These are phyloP conservation scores for Tachysurus fulvidraco DNA, from an alignment of 2,113 vertebrate species.

Conservation along the genomic window DNA sequence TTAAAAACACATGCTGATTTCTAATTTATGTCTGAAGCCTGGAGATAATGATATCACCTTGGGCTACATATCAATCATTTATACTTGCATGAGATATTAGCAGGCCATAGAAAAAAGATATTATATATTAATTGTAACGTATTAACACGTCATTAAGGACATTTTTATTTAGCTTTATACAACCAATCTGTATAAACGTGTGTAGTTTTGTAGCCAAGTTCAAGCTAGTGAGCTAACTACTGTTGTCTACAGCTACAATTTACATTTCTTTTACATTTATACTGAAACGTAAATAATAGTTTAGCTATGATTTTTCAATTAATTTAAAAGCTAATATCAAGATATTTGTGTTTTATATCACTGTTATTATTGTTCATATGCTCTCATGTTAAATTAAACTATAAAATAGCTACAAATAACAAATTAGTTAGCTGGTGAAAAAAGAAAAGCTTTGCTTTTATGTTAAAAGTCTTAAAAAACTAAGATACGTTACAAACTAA, in stretches of 20 bases:
- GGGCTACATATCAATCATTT: background rate
- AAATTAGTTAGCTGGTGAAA: background rate
- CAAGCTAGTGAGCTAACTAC: background rate
- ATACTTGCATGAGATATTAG: background rate
- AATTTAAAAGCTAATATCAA: background rate
- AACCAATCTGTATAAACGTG: background rate
- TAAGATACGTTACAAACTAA: no score
- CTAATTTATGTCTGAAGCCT: background rate
- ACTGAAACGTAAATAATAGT: background rate
- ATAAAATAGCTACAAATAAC: background rate
- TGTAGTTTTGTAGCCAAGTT: background rate
- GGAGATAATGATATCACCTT: background rate
- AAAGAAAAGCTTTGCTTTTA: background rate
- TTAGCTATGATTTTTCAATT: background rate
- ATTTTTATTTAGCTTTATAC: background rate
- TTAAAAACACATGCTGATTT: background rate
- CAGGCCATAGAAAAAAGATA: background rate
- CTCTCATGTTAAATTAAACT: background rate
- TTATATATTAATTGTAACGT: background rate
- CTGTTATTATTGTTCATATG: background rate
- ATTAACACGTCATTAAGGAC: background rate
- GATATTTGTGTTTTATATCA: background rate
- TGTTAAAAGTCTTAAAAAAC: background rate
- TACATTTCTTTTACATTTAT: no score
- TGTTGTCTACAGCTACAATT: background rate